These are phyloP conservation scores for Noctilio leporinus DNA, from an alignment of 2,113 vertebrate species.

Conservation along the genomic window DNA sequence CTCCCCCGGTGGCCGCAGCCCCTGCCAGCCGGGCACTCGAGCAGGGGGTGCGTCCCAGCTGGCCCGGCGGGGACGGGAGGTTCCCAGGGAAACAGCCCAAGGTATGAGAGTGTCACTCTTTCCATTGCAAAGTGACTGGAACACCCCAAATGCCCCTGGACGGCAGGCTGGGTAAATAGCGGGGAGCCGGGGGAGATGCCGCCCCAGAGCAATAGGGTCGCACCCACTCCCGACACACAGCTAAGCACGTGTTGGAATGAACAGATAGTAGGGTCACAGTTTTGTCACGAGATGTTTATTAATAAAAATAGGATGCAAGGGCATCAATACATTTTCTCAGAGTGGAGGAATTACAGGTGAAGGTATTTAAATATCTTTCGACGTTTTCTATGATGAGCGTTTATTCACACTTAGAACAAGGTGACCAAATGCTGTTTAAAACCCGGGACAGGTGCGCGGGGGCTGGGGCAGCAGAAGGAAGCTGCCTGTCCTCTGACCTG, in stretches of 20 bases:
- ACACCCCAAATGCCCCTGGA: too few relatives aligned
- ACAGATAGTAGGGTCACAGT: not conserved
- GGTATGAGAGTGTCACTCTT: not conserved
- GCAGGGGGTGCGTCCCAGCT: not conserved
- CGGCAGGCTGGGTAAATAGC: not conserved
- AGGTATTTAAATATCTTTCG: too few relatives aligned
- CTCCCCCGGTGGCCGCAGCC: not conserved
- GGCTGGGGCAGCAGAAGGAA: not conserved
- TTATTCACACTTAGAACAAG: not conserved
- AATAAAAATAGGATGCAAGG: not conserved
- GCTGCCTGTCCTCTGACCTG: not conserved
- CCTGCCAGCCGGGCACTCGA: rapidly evolving
- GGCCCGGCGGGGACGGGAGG: not conserved
- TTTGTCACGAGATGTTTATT: not conserved
- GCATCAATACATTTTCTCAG: not conserved
- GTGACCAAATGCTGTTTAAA: not conserved
- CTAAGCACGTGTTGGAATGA: not conserved
- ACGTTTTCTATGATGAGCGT: not conserved
- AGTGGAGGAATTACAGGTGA: not conserved
- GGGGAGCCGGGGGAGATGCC: too few relatives aligned
- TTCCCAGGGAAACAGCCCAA: not conserved
- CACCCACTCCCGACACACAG: not conserved
- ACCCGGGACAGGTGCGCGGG: too few relatives aligned
- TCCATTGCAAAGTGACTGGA: not conserved
- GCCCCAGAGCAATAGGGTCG: too few relatives aligned